phyloP scores from a whole-genome alignment of 2,888 invertebrate species.

The Spicauda simplicius region DNA sequence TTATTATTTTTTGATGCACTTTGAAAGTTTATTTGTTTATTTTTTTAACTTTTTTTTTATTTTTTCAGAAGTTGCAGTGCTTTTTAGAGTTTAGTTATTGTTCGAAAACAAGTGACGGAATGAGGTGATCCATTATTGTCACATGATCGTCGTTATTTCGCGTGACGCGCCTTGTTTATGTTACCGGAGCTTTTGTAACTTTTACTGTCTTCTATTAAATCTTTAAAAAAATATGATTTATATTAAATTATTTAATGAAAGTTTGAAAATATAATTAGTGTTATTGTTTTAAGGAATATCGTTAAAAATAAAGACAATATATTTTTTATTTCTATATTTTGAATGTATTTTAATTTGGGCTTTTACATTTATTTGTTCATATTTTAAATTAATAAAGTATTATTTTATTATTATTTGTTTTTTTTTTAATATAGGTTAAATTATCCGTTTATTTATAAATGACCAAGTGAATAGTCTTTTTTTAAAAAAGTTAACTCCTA shows the following conservation, averaged over 20 bases:
- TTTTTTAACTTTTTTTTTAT: constrained; percentile 43
- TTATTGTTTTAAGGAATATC: too few relatives aligned
- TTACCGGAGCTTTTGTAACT: constrained; percentile 10
- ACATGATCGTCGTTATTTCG: constrained; percentile 41
- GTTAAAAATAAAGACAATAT: too few relatives aligned
- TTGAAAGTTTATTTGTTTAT: constrained; percentile 38
- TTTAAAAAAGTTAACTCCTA: too few relatives aligned
- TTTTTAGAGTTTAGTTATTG: constrained; percentile 31
- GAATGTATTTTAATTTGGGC: too few relatives aligned
- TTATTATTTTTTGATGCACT: constrained; percentile 44
- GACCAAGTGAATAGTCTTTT: too few relatives aligned
- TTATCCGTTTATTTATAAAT: background rate
- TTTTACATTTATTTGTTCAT: background rate
- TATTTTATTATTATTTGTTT: background rate
- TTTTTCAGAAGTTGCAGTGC: constrained; percentile 41
- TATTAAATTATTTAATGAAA: background rate
- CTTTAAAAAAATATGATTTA: background rate
- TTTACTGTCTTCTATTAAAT: background rate
- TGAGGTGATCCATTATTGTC: constrained; percentile 22
- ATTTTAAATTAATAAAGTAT: background rate
- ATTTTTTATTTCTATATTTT: too few relatives aligned
- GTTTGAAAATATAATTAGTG: background rate
- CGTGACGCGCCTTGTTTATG: constrained; percentile 43
- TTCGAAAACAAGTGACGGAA: constrained; percentile 26
- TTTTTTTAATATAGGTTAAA: background rate